Conservation (phyloP, 2,888 invertebrate genomes). For the Melipona beecheii region DNA sequence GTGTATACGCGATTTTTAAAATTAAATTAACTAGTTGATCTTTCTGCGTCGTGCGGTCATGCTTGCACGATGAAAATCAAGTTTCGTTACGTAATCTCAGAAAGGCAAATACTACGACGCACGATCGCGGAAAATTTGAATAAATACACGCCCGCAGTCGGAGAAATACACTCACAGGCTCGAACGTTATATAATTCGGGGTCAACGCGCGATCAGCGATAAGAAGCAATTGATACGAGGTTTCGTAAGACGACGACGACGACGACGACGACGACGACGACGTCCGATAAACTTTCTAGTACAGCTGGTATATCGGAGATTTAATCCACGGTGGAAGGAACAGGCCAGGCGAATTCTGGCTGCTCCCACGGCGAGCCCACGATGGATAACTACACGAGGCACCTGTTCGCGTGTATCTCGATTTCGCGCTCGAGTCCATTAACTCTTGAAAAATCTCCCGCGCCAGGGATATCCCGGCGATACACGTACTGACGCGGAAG, state of each 20-base stretch:
- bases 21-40: no score
- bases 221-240: conserved; percentile 29
- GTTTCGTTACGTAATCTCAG: neutral
- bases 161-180: neutral
- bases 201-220: neutral
- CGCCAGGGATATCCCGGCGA: neutral
- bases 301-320: neutral
- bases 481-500: neutral
- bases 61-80: neutral
- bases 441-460: neutral
- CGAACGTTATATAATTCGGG: neutral
- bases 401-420: neutral
- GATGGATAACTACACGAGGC: neutral
- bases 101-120: neutral
- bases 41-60: no score
- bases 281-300: neutral
- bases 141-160: neutral
- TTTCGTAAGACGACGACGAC: conserved; percentile 21
- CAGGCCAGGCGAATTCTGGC: neutral
- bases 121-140: neutral
- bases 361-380: neutral
- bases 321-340: neutral
- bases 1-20: no score
- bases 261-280: neutral
- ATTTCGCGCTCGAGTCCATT: neutral